Evolutionary conservation across 2,888 invertebrate species (phyloP).

Genomic region (Andrena minutula): DNA sequence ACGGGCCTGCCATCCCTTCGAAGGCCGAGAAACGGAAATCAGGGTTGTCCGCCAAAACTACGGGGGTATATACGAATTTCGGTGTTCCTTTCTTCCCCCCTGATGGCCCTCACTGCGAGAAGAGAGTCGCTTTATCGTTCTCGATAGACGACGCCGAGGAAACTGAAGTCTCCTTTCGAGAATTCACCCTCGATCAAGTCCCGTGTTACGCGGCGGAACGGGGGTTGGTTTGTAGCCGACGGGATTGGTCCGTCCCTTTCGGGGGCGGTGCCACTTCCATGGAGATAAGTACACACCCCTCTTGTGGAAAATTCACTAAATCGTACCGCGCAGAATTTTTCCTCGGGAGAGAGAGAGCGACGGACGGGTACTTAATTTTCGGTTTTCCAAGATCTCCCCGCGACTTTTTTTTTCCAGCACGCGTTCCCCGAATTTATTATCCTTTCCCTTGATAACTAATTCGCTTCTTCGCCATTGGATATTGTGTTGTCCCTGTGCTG

Average conservation of each 20-base stretch:
- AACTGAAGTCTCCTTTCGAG: conserved; percentile 59
- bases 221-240: conserved; percentile 49
- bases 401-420: conserved; percentile 13
- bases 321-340: conserved; percentile 58
- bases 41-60: conserved; percentile 37
- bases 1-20: conserved; percentile 92
- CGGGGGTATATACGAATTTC: too few relatives aligned
- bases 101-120: conserved; percentile 40
- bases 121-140: conserved; percentile 54
- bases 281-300: conserved; percentile 64
- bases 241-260: conserved; percentile 42
- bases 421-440: background rate
- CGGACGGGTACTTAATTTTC: conserved; percentile 35
- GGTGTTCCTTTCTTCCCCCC: conserved; percentile 4
- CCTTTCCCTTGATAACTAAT: background rate
- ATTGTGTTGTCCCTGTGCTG: background rate
- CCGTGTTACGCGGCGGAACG: conserved; percentile 35
- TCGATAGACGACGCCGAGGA: conserved; percentile 62
- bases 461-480: too few relatives aligned
- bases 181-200: conserved; percentile 63
- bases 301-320: conserved; percentile 64
- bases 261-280: conserved; percentile 45
- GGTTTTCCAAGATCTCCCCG: conserved; percentile 37
- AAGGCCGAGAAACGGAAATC: background rate
- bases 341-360: conserved; percentile 41